Base-by-base conservation (phyloP, 2,797 vertebrate species). In the Tangara arthus region DNA sequence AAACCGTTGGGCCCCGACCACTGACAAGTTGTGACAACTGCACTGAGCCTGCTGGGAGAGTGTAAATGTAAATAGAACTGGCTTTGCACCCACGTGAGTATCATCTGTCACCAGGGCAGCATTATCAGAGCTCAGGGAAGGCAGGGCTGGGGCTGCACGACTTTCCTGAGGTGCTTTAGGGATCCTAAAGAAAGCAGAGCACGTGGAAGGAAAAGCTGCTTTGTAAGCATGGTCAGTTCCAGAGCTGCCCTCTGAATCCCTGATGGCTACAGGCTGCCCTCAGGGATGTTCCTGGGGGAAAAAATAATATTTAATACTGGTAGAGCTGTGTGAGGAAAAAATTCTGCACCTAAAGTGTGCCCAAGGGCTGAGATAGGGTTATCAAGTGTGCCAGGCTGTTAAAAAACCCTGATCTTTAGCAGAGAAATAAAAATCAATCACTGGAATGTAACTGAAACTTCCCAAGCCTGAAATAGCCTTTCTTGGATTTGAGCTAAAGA, bases 1-100 rank as follows among this genome's bases (percentile, higher is more conserved):
- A 3, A 93, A 72, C 71, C 7, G 44, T 32, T 71, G 1, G 0
- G 82, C 53, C 76, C 73, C 68, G 39, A 87, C 79, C 80, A 46
- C 81, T 95, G 96, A 96, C 90, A 64, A 94, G 89, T 76, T 94
- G 94, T 90, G 91, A 96, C 96, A 97, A 94, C 95, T 95, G 94
- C 93, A 90, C 68, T 1, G 28, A 93, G 87, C 84, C 93, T 95
- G 49, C 82, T 65, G 82, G 93, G 94, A 91, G 34, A 65, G 91
- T 55, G 93, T 81, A 96, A 95, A 95, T 94, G 94, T 81, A 96
- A 95, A 95, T 94, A 85, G 46, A 97, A 78, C 94, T 4, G 6
- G 75, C 87, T 93, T 77, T 52, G 61, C 75, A 79, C 27, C 87
- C 61, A 32, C 5, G 16, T 89, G 94, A 70, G 75, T 42, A 59